Conservation (phyloP, 92 coral and sea anemone species). For the Actinernus sp. region DNA sequence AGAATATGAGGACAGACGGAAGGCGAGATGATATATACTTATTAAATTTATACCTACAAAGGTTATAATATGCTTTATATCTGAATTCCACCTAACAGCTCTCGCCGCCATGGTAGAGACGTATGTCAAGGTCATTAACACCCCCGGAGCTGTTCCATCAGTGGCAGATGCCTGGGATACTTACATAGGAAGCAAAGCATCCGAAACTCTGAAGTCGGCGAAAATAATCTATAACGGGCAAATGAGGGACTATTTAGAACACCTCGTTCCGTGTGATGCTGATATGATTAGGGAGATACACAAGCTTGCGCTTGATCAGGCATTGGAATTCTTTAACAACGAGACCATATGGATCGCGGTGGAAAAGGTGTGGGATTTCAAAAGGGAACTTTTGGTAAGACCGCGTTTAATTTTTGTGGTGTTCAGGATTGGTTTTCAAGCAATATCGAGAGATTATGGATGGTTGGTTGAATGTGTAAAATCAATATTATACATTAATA, state of each 20-base stretch:
- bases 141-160: conserved; percentile 61
- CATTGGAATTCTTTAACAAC: conserved; percentile 30
- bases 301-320: conserved; percentile 9
- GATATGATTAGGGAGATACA: conserved; percentile 30
- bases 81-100: conserved; percentile 22
- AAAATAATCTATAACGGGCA: conserved; percentile 29
- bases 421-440: not conserved
- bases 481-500: too few relatives aligned
- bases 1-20: too few relatives aligned
- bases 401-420: too few relatives aligned
- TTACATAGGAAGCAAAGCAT: conserved; percentile 25
- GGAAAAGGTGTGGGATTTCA: conserved; percentile 24
- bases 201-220: conserved; percentile 22
- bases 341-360: conserved; percentile 31
- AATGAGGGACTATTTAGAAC: conserved; percentile 24
- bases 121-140: conserved; percentile 34
- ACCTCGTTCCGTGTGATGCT: conserved; percentile 48
- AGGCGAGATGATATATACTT: too few relatives aligned
- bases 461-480: too few relatives aligned
- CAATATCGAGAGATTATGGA: too few relatives aligned
- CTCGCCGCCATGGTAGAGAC: conserved; percentile 49
- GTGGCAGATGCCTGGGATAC: conserved; percentile 50
- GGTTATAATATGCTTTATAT: too few relatives aligned
- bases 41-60: too few relatives aligned
- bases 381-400: conserved; percentile 41